Base-by-base conservation (phyloP, 2,888 invertebrate genomes). In the Polietes domitor region DNA sequence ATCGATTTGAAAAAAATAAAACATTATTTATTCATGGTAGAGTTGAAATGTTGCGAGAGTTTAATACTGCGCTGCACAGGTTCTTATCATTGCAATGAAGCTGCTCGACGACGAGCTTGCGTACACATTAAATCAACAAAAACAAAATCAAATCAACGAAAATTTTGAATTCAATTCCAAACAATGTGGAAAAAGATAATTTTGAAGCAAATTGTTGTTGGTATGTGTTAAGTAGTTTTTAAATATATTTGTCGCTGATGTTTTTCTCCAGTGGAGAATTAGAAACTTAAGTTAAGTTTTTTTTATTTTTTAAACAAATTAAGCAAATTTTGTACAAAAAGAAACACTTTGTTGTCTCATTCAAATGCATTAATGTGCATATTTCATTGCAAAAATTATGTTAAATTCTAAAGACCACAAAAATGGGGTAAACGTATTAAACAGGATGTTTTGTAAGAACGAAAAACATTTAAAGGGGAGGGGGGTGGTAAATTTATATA, bases 271-370 rank as follows among this genome's bases (percentile, higher is more conserved):
- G 15, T 61, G 4, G 58, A 43, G 12, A 68, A 21, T 68, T 68
- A 43, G 7, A 24, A 55, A 55, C 26, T 6, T 53, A 21, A 19
- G 24, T 6, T 53, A 21, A 19, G n/a, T 21, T 21, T 63, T 28
- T 61, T 65, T 68, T 10, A 5, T 65, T 82, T 83, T 32, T n/a
- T 26, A 77, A 24, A 70, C 74, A 63, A 80, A 77, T 74, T 76
- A 84, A 84, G 81, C 84, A 81, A 84, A 84, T 84, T 84, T 84
- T 84, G 84, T 84, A 84, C 84, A 76, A 79, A 78, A 78, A 53
- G 68, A 71, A 21, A 50, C 15, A 21, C 7, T 65, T 68, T 70
- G 47, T 37, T 43, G 41, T 73, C 43, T 37, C 24, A 37, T 63
- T 79, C 17, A 4, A 53, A 7, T 53, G n/a, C n/a, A n/a, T 53